Evolutionary conservation across 2,888 invertebrate species (phyloP).

Genomic region (Cloeon dipterum): DNA sequence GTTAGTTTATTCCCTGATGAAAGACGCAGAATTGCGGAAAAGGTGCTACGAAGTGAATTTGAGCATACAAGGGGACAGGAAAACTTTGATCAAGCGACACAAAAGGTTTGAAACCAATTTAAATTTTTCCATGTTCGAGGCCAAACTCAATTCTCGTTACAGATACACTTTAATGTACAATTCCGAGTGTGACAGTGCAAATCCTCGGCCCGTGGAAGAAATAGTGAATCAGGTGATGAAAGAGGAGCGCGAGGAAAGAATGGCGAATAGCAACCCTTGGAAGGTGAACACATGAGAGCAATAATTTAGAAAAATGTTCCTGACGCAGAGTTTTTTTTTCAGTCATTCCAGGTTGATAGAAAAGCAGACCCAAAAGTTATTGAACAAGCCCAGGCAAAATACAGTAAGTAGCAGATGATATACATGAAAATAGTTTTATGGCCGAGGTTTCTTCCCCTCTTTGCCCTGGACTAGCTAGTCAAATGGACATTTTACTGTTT

Average conservation of each 20-base stretch:
- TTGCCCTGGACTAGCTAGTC: too few species aligned
- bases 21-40: conserved; percentile 20
- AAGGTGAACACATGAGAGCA: too few species aligned
- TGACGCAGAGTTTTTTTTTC: too few species aligned
- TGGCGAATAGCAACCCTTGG: conserved; percentile 3
- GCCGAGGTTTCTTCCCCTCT: too few species aligned
- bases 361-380: conserved; percentile 17
- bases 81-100: conserved; percentile 16
- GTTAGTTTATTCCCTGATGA: conserved; percentile 23
- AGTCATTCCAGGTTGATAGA: conserved; percentile 15
- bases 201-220: conserved; percentile 18
- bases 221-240: conserved; percentile 18
- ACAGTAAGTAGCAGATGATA: conserved; percentile 18
- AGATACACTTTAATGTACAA: conserved; percentile 20
- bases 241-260: conserved; percentile 18
- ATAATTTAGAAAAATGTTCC: too few species aligned
- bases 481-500: too few species aligned
- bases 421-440: too few species aligned
- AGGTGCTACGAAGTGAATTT: conserved; percentile 22
- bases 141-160: conserved; percentile 1
- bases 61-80: conserved; percentile 20
- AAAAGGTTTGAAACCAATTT: conserved; percentile 12
- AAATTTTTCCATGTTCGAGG: background rate
- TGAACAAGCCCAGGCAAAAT: conserved; percentile 18
- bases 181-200: conserved; percentile 22